phyloP scores from a whole-genome alignment of 2,113 vertebrate species.

The Saccopteryx bilineata region DNA sequence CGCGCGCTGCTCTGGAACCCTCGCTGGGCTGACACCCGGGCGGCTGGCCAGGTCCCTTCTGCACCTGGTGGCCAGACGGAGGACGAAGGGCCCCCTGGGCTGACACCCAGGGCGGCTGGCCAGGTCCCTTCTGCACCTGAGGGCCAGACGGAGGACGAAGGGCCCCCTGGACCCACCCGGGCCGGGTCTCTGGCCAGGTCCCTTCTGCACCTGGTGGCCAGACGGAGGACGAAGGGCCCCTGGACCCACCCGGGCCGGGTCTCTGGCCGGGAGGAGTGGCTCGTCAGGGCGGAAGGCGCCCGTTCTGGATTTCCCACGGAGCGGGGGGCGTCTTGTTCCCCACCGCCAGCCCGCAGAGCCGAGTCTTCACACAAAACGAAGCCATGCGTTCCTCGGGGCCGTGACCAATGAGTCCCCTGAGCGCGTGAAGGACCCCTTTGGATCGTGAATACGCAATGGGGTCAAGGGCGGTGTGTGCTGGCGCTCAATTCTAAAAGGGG shows the following conservation, averaged over 20 bases:
- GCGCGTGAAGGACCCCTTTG: neutral
- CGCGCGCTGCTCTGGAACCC: neutral
- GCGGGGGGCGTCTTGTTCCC: neutral
- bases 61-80: fast-evolving
- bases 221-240: neutral
- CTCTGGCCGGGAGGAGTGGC: neutral
- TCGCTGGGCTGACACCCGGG: neutral
- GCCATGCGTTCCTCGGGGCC: fast-evolving
- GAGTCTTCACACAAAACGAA: fast-evolving
- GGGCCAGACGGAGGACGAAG: too few relatives aligned
- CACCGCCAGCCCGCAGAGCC: neutral
- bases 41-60: neutral
- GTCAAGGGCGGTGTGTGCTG: fast-evolving
- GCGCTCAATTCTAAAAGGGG: neutral
- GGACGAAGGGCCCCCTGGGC: neutral
- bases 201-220: fast-evolving
- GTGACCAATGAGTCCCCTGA: fast-evolving
- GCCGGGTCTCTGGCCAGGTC: too few relatives aligned
- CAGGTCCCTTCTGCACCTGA: too few relatives aligned
- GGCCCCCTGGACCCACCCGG: too few relatives aligned
- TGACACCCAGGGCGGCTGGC: neutral
- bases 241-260: fast-evolving
- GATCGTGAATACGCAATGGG: neutral
- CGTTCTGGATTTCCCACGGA: fast-evolving
- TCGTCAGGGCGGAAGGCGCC: fast-evolving